These are phyloP conservation scores for Spialia ferax DNA, from an alignment of 2,888 invertebrate genomes.

Conservation along the genomic window DNA sequence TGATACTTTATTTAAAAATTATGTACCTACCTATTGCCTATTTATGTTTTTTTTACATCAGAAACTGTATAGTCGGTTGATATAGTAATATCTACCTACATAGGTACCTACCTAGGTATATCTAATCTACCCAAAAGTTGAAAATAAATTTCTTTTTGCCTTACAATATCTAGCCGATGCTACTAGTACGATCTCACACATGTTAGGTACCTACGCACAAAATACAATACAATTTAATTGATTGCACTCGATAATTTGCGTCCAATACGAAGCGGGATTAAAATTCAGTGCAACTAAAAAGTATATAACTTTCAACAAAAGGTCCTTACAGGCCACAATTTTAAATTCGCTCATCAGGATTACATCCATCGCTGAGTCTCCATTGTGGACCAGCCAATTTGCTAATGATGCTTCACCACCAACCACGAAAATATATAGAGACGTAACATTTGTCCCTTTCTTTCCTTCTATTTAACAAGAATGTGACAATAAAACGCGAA, in stretches of 20 bases:
- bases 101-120: too few species aligned
- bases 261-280: conserved; percentile 10
- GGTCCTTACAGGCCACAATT: conserved; percentile 24
- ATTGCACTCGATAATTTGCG: conserved; percentile 12
- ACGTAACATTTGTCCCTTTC: conserved; percentile 60
- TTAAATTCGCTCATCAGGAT: conserved; percentile 45
- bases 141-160: background rate
- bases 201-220: background rate
- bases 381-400: conserved; percentile 69
- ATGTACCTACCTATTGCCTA: too few species aligned
- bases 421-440: conserved; percentile 71
- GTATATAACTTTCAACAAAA: conserved; percentile 22
- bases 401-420: conserved; percentile 68
- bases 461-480: conserved; percentile 66
- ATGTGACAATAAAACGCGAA: conserved; percentile 83
- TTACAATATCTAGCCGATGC: background rate
- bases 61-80: too few species aligned
- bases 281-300: conserved; percentile 29
- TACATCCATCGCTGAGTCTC: conserved; percentile 45
- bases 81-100: too few species aligned
- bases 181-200: background rate
- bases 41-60: too few species aligned
- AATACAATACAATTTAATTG: conserved; percentile 18
- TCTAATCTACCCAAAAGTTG: background rate
- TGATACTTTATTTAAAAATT: too few species aligned